Base-by-base conservation (phyloP, 2,888 invertebrate genomes). In the Ligdia adustata region DNA sequence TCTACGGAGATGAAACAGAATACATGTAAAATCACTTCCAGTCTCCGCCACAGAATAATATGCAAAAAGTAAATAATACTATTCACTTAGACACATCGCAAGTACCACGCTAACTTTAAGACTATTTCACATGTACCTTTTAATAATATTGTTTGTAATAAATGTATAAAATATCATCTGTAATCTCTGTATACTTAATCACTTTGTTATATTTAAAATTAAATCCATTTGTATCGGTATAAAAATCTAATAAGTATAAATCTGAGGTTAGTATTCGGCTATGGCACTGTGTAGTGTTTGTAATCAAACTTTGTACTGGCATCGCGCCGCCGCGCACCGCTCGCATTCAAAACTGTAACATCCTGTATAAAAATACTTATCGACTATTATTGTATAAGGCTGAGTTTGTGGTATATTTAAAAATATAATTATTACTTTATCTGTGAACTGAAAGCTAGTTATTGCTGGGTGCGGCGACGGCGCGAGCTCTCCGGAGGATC, bases 161-260 rank as follows among this genome's bases (percentile, higher is more conserved):
- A 90, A 87, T 90, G 89, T 90, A 90, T 90, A 90, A 90, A 90
- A 90, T 90, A 90, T 89, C 88, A 89, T 90, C 89, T 90, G 83
- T 89, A 88, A 88, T 90, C 86, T 90, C 89, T 90, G 89, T 90
- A 90, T 89, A 89, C 87, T 85, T 87, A 90, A 88, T 89, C 89
- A 89, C 86, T 83, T 87, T 86, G 85, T 84, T 82, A 88, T 89
- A 88, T 86, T 90, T 89, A 84, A 90, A 90, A 90, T 88, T 90
- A 90, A 90, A 90, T 90, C 89, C 89, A 90, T 90, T 89, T 89
- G 86, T 90, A 88, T 88, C 82, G 89, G 89, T 90, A 90, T 90
- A 88, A 90, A 86, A 90, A 87, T 89, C 88, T 89, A 87, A 75
- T 89, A 86, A 83, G 86, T 87, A 87, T 88, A 87, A 84, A 85